Evolutionary conservation across 2,797 vertebrate genomes (phyloP), one percentile per base, ranked within the genome.

Genomic region (Synaphobranchus kaupii): DNA sequence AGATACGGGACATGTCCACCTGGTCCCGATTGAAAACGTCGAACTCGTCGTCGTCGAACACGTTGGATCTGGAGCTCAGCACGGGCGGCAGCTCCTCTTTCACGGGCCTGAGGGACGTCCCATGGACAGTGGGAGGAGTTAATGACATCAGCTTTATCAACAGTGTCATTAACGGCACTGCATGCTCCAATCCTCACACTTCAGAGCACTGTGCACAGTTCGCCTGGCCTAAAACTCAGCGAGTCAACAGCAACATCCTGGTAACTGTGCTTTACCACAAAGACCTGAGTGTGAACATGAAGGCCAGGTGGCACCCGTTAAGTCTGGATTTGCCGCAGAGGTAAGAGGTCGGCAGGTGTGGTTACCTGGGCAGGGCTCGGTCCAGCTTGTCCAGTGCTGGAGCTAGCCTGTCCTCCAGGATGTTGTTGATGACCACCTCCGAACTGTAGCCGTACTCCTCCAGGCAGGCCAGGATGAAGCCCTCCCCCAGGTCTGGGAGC

Each of bases 31-130:
- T 97, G 95, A 99, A 99, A 86, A 99, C 93, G 44, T 99, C 98
- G 92, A 99, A 99, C 90, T 99, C 98, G 0, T 99, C 98, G 0
- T 99, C 96, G 86, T 99, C 98, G 93, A 98, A 99, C 86, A 97
- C 84, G 0, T 97, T 99, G 87, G 91, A 97, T 85, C 98, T 95
- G 48, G 92, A 93, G 84, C 90, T 92, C 86, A 99, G 92, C 6
- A 98, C 94, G 0, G 93, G 88, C 0, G 97, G 97, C 0, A 95
- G 95, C 71, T 97, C 95, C 87, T 97, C 95, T 86, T 95, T 96
- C 91, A 92, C 90, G 0, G 95, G 94, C 83, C 98, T 99, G 91
- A 87, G 25, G n/a, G 56, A 9, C 2, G n/a, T 6, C 63, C 28
- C 1, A 25, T n/a, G 4, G 28, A 54, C 9, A 80, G 50, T 15